phyloP scores from a whole-genome alignment of 2,888 invertebrate species.

The Drosophila kanekoi region DNA sequence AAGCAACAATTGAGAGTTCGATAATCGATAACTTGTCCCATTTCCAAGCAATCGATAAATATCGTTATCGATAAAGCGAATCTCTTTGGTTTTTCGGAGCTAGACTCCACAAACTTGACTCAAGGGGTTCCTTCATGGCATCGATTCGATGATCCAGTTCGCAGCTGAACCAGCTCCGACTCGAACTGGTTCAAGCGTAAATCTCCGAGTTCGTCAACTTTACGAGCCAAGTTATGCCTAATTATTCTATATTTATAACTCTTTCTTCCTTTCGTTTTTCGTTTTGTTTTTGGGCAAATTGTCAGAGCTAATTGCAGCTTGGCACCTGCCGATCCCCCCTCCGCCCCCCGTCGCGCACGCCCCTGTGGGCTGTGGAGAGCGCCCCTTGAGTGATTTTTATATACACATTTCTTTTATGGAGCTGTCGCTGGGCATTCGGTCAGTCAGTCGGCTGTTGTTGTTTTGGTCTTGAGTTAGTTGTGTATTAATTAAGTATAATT shows the following conservation, averaged over 20 bases:
- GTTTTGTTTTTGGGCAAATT: constrained; percentile 21
- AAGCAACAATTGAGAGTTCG: too few species aligned
- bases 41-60: too few species aligned
- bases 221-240: neutral
- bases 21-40: too few species aligned
- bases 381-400: neutral
- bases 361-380: neutral
- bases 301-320: constrained; percentile 31
- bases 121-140: too few species aligned
- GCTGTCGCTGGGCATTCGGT: constrained; percentile 38
- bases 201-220: too few species aligned
- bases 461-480: constrained; percentile 62
- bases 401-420: constrained; percentile 29
- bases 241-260: neutral
- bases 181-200: neutral
- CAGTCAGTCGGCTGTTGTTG: constrained; percentile 48
- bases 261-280: neutral
- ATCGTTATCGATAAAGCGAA: too few species aligned
- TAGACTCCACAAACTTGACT: too few species aligned
- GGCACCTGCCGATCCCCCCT: constrained; percentile 5
- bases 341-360: neutral
- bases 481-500: constrained; percentile 78
- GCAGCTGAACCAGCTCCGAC: neutral
- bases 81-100: too few species aligned
- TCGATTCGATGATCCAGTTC: too few species aligned